Base-by-base conservation (phyloP, 2,888 invertebrate genomes). In the Cistogaster globosa region DNA sequence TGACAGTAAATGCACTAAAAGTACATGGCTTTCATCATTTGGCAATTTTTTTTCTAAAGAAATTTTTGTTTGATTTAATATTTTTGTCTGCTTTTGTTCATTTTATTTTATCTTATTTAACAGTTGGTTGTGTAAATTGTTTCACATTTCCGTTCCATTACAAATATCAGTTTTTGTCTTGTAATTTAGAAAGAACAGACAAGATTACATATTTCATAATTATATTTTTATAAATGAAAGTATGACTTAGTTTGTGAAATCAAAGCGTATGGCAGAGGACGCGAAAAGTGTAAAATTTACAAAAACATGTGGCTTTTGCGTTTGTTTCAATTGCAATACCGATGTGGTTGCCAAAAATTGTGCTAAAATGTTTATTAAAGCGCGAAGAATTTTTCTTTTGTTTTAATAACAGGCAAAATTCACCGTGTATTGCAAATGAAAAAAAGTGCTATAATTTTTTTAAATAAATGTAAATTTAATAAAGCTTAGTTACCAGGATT, bases 121-220 rank as follows among this genome's bases (percentile, higher is more conserved):
- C 62, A 78, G 63, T 63, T 57, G 55, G 55, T 81, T 81, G 72
- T 81, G 67, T 81, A 71, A 86, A 80, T 83, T 77, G 68, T 74
- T 86, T 81, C 83, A 68, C 60, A 77, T 80, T 86, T 86, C 86
- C 83, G 80, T 81, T 65, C 81, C 83, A 86, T 74, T 86, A 68
- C 75, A 58, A 32, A 5, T 20, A n/a, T 11, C 55, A 48, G 45
- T 26, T 32, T 69, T 63, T 51, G 51, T 74, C 18, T 69, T 83
- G 68, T 62, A 63, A 83, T 67, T 62, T 58, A 11, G 5, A 14
- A 45, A 36, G n/a, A 55, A 60, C 38, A 45, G 12, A 22, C 53
- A 53, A 20, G n/a, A 12, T 20, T 53, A 53, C 20, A 48, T 48
- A 16, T 48, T 5, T 32, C 8, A 42, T 42, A 42, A 11, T 3